phyloP scores from a whole-genome alignment of 2,113 vertebrate species.

The Mormyrus iriodes region DNA sequence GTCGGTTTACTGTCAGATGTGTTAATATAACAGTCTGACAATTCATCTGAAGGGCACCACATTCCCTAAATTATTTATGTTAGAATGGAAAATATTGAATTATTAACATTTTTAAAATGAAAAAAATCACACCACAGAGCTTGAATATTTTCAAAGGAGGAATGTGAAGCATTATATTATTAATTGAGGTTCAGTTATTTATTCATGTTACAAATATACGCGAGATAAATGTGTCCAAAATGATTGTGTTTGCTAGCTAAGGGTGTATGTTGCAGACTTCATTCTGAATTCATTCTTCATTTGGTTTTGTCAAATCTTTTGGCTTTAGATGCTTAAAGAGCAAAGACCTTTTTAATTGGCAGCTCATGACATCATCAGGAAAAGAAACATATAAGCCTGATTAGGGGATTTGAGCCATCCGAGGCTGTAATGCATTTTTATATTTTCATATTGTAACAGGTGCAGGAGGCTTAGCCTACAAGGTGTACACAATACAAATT shows the following conservation, averaged over 20 bases:
- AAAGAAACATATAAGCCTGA: background rate
- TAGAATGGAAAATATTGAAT: background rate
- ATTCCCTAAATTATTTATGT: constrained; percentile 17
- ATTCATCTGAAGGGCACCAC: background rate
- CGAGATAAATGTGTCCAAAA: background rate
- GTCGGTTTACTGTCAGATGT: background rate
- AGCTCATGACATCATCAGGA: background rate
- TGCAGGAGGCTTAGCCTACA: background rate
- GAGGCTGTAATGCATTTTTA: background rate
- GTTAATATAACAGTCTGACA: constrained; percentile 1
- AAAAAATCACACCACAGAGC: background rate
- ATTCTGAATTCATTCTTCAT: background rate
- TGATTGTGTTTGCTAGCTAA: background rate
- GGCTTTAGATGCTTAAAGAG: background rate
- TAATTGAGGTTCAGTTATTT: background rate
- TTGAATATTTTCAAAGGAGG: background rate
- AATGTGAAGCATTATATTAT: background rate
- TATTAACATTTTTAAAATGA: background rate
- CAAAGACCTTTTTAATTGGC: background rate
- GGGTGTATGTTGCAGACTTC: background rate
- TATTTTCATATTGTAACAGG: background rate
- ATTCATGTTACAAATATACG: background rate
- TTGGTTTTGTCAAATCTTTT: background rate
- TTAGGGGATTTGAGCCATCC: background rate
- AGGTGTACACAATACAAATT: background rate